These are phyloP conservation scores for Urocyon cinereoargenteus DNA, from an alignment of 2,797 vertebrate genomes.

Conservation along the genomic window DNA sequence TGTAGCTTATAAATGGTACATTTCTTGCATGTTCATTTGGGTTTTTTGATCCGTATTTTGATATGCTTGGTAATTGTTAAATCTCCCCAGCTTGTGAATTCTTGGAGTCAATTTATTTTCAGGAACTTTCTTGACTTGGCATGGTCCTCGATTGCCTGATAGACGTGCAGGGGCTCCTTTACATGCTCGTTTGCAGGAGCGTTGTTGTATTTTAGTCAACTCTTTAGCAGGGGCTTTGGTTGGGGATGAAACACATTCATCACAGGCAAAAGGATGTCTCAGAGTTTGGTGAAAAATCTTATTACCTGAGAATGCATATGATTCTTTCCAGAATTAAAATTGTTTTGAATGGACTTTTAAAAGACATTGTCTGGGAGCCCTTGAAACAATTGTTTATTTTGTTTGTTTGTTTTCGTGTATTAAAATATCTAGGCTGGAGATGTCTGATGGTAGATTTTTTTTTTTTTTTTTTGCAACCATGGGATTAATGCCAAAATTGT, in stretches of 20 bases:
- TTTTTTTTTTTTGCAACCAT: constrained; percentile 37
- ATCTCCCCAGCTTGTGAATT: constrained; percentile 3
- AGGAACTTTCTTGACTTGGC: not conserved
- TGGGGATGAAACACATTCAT: not conserved
- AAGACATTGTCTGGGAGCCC: not conserved
- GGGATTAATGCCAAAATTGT: constrained; percentile 43
- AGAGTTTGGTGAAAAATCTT: not conserved
- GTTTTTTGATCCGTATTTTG: constrained; percentile 39
- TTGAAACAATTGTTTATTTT: not conserved
- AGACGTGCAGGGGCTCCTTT: not conserved
- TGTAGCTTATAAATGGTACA: not conserved
- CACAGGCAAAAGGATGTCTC: not conserved
- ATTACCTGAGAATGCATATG: not conserved
- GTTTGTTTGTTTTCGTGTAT: not conserved
- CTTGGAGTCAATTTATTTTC: not conserved
- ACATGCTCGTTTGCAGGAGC: not conserved
- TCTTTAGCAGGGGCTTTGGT: not conserved
- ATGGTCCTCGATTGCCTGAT: not conserved
- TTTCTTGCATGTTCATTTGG: constrained; percentile 42
- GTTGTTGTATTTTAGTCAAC: not conserved
- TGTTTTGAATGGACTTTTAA: constrained; percentile 19
- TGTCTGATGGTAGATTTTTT: not conserved
- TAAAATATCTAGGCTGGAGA: constrained; percentile 38
- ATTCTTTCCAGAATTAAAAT: constrained; percentile 64
- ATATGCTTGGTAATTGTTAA: constrained; percentile 50